A percentile compares a stretch with the other conserved stretches of the same genome.
phyloP scores from a whole-genome alignment of 2,888 invertebrate genomes.

The Standfussiana lucernea region DNA sequence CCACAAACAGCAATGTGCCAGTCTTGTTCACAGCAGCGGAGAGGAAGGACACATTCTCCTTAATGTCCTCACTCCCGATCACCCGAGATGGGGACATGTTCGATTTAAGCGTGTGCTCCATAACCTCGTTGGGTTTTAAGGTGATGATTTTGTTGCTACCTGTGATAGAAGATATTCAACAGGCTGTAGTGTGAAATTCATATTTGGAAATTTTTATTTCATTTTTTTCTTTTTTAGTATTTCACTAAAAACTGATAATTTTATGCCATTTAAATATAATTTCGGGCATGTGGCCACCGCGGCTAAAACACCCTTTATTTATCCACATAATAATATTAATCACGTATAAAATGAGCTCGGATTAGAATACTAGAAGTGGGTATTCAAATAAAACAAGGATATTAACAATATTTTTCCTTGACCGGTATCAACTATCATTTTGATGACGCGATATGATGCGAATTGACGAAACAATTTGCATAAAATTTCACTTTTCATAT shows the following conservation, averaged over 20 bases:
- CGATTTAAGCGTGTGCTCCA: slow-evolving; percentile 77
- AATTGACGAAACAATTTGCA: neutral
- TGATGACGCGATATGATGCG: neutral
- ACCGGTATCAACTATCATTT: neutral
- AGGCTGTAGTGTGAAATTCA: neutral
- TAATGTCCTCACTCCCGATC: slow-evolving; percentile 78
- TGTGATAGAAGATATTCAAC: slow-evolving; percentile 65
- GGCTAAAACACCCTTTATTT: no score
- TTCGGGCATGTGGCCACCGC: no score
- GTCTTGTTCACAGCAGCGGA: slow-evolving; percentile 84
- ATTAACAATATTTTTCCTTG: neutral
- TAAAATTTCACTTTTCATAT: neutral
- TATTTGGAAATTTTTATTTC: neutral
- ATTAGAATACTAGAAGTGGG: neutral
- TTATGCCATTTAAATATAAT: no score
- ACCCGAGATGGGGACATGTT: slow-evolving; percentile 76
- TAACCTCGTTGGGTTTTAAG: slow-evolving; percentile 81
- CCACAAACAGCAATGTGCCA: slow-evolving; percentile 84
- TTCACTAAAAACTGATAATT: no score
- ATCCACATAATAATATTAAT: neutral
- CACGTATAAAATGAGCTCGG: neutral
- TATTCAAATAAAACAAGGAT: neutral
- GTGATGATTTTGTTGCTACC: slow-evolving; percentile 85
- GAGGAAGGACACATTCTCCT: slow-evolving; percentile 79
- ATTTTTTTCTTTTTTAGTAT: no score